Evolutionary conservation across 2,888 invertebrate genomes (phyloP).

Genomic region (Dolichomitus sp.): DNA sequence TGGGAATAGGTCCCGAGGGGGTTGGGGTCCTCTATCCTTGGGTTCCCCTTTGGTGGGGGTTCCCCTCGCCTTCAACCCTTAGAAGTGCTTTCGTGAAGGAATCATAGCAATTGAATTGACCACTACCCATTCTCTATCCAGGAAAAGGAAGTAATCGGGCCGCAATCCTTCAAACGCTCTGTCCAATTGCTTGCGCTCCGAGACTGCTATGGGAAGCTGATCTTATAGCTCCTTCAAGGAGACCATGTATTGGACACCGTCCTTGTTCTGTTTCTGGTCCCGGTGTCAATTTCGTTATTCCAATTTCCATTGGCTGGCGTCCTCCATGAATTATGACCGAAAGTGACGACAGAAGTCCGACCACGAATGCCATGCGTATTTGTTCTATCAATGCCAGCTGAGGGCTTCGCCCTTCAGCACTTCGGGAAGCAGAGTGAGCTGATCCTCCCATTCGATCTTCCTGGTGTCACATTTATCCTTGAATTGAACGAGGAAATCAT

Average conservation of each 20-base stretch:
- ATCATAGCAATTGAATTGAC: too few relatives aligned
- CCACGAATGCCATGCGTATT: background rate
- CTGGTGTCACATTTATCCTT: too few relatives aligned
- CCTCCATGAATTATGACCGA: background rate
- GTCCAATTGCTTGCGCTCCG: too few relatives aligned
- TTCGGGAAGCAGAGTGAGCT: conserved; percentile 9
- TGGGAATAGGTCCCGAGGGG: too few relatives aligned
- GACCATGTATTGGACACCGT: background rate
- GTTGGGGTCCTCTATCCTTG: background rate
- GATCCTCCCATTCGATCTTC: background rate
- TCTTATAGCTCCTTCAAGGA: background rate
- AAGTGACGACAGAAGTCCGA: background rate
- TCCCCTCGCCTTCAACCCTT: too few relatives aligned
- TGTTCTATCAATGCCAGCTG: background rate
- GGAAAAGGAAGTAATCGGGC: too few relatives aligned
- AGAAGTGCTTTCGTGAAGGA: too few relatives aligned
- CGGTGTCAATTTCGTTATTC: background rate
- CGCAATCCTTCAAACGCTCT: too few relatives aligned
- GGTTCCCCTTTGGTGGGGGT: too few relatives aligned
- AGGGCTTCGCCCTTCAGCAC: conserved; percentile 5
- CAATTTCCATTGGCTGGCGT: background rate
- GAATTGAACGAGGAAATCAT: conserved; percentile 13
- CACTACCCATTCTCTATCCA: conserved; percentile 18
- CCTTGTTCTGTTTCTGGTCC: conserved; percentile 14
- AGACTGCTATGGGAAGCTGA: too few relatives aligned